Conservation (phyloP, 2,888 invertebrate species). For the Euclidia mi region DNA sequence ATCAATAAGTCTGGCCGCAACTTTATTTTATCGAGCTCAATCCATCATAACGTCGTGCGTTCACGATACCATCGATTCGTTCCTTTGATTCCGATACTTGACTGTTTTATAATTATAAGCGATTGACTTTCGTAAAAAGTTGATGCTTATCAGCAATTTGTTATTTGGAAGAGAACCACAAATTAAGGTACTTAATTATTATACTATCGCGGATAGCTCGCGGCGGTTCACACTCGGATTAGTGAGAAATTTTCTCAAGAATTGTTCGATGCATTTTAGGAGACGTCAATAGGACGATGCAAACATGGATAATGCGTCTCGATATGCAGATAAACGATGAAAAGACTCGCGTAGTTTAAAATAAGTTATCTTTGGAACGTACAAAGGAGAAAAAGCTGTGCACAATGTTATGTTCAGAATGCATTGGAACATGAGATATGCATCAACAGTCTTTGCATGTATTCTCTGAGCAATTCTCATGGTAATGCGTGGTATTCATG, state of each 20-base stretch:
- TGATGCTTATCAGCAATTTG: slow-evolving; percentile 56
- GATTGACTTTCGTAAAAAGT: slow-evolving; percentile 36
- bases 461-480: slow-evolving; percentile 70
- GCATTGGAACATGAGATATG: slow-evolving; percentile 63
- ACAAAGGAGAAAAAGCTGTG: slow-evolving; percentile 34
- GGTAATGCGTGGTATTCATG: slow-evolving; percentile 69
- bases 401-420: slow-evolving; percentile 45
- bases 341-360: slow-evolving; percentile 37
- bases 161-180: slow-evolving; percentile 56
- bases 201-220: slow-evolving; percentile 42
- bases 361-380: slow-evolving; percentile 39
- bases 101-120: slow-evolving; percentile 54
- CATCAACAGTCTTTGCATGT: slow-evolving; percentile 64
- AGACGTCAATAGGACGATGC: slow-evolving; percentile 29
- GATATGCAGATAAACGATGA: slow-evolving; percentile 38
- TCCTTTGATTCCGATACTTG: slow-evolving; percentile 45
- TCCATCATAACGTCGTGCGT: slow-evolving; percentile 66
- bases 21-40: slow-evolving; percentile 65
- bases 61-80: slow-evolving; percentile 49
- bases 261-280: slow-evolving; percentile 13
- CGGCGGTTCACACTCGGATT: slow-evolving; percentile 46
- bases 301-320: slow-evolving; percentile 30
- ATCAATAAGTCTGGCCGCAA: slow-evolving; percentile 67
- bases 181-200: slow-evolving; percentile 54
- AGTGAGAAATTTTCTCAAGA: slow-evolving; percentile 35